A percentile compares a stretch with the other conserved stretches of the same genome.
Evolutionary conservation across 1,140 invertebrate species (phyloP).

Genomic region (Drosophila azteca): DNA sequence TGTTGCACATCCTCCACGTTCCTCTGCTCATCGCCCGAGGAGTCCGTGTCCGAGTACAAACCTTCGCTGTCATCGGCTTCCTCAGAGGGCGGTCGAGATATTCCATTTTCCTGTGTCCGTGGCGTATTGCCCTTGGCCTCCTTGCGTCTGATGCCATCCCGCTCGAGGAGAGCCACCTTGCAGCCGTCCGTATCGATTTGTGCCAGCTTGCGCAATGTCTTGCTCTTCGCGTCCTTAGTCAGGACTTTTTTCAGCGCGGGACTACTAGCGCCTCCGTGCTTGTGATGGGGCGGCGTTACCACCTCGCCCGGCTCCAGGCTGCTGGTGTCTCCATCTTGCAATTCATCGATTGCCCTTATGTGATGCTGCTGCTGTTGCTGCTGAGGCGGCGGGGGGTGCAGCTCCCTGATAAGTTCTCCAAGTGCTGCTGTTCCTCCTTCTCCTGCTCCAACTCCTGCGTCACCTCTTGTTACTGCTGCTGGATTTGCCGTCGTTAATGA

Average conservation of each 20-base stretch:
- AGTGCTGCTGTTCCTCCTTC: background rate
- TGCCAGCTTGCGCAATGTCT: slow-evolving; percentile 58
- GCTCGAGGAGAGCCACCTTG: slow-evolving; percentile 22
- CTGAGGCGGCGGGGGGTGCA: background rate
- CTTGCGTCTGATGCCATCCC: slow-evolving; percentile 38
- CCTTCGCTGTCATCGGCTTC: slow-evolving; percentile 68
- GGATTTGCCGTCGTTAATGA: slow-evolving; percentile 25
- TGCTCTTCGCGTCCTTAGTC: slow-evolving; percentile 52
- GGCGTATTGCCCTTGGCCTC: slow-evolving; percentile 6
- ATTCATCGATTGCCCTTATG: slow-evolving; percentile 28
- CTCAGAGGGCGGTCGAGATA: background rate
- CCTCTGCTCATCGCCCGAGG: slow-evolving; percentile 51
- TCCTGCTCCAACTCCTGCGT: background rate
- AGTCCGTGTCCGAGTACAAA: slow-evolving; percentile 70
- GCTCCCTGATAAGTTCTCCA: background rate
- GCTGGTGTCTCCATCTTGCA: slow-evolving; percentile 69
- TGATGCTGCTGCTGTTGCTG: slow-evolving; percentile 13
- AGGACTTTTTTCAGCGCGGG: slow-evolving; percentile 49
- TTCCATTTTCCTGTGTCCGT: slow-evolving; percentile 35
- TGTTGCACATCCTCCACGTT: slow-evolving; percentile 63
- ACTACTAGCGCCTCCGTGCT: slow-evolving; percentile 19
- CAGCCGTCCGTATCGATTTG: slow-evolving; percentile 46
- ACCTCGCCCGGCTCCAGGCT: slow-evolving; percentile 78
- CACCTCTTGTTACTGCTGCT: background rate
- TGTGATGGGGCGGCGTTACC: slow-evolving; percentile 71